Evolutionary conservation across 2,888 invertebrate species (phyloP).

Genomic region (Phania funesta): DNA sequence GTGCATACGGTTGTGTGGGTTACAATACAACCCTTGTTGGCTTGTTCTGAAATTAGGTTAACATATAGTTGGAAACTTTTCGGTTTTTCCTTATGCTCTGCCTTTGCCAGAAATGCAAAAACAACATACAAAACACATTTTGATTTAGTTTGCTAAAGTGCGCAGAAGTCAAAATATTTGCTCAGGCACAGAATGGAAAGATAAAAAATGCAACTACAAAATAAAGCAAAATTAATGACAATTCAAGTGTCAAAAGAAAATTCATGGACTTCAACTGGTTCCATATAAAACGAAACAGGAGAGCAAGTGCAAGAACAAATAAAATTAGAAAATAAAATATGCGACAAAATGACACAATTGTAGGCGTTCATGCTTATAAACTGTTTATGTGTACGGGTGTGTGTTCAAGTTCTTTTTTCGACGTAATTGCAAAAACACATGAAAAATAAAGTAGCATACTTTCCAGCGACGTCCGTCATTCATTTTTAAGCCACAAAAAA

Average conservation of each 20-base stretch:
- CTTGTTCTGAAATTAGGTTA: slow-evolving; percentile 45
- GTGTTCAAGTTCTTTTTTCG: not conserved
- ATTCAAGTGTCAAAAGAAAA: slow-evolving; percentile 56
- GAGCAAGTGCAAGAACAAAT: not conserved
- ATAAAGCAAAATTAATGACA: slow-evolving; percentile 44
- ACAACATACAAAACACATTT: not conserved
- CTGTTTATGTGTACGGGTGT: not conserved
- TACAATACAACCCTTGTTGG: slow-evolving; percentile 39
- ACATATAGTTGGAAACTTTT: slow-evolving; percentile 23
- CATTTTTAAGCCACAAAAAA: slow-evolving; percentile 7
- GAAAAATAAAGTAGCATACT: slow-evolving; percentile 32
- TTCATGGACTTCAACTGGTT: slow-evolving; percentile 53
- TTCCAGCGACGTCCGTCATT: slow-evolving; percentile 33
- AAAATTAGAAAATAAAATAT: not conserved
- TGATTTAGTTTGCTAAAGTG: slow-evolving; percentile 17
- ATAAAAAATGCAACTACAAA: slow-evolving; percentile 4
- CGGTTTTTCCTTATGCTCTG: not conserved
- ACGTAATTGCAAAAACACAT: not conserved
- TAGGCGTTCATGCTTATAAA: slow-evolving; percentile 38
- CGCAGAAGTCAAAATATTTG: slow-evolving; percentile 52
- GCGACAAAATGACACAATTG: slow-evolving; percentile 28
- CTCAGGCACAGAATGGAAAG: not conserved
- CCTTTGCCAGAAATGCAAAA: slow-evolving; percentile 17
- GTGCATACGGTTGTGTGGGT: not conserved
- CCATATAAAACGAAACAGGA: slow-evolving; percentile 21